Conservation (phyloP, 2,888 invertebrate species). For the Pseudococcus jackbeardsleyi region DNA sequence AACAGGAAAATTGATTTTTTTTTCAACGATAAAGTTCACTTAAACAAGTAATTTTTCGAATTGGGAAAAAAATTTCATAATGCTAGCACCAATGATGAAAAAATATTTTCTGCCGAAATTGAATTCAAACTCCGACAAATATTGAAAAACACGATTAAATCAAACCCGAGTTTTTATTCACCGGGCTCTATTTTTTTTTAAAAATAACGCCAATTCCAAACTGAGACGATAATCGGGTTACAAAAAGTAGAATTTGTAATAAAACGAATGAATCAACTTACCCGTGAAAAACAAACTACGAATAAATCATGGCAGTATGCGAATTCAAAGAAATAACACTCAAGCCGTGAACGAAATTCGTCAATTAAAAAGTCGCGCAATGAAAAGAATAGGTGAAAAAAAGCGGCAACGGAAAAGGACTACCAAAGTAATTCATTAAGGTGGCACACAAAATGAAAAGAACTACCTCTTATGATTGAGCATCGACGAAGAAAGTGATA, state of each 20-base stretch:
- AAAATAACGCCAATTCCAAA: background rate
- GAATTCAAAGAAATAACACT: background rate
- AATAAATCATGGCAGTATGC: background rate
- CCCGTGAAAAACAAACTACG: slow-evolving; percentile 42
- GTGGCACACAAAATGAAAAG: slow-evolving; percentile 36
- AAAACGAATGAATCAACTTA: slow-evolving; percentile 34
- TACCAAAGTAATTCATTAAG: slow-evolving; percentile 39
- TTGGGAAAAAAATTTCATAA: no score
- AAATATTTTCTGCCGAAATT: no score
- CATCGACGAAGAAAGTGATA: slow-evolving; percentile 46
- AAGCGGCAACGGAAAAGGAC: slow-evolving; percentile 17
- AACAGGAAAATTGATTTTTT: no score
- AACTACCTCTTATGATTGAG: slow-evolving; percentile 21
- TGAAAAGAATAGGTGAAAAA: slow-evolving; percentile 20
- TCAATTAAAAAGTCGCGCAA: slow-evolving; percentile 18
- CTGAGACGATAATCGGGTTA: background rate
- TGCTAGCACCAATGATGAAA: no score
- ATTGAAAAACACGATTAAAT: no score
- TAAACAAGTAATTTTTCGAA: no score
- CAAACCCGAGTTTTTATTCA: no score
- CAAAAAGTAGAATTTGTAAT: background rate
- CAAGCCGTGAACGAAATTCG: background rate
- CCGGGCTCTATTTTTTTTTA: no score
- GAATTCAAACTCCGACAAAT: no score
- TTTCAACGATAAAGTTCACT: no score